Evolutionary conservation across 2,797 vertebrate species (phyloP), one percentile per base, ranked within the genome.

Genomic region (Enteromius afrohamiltoni): DNA sequence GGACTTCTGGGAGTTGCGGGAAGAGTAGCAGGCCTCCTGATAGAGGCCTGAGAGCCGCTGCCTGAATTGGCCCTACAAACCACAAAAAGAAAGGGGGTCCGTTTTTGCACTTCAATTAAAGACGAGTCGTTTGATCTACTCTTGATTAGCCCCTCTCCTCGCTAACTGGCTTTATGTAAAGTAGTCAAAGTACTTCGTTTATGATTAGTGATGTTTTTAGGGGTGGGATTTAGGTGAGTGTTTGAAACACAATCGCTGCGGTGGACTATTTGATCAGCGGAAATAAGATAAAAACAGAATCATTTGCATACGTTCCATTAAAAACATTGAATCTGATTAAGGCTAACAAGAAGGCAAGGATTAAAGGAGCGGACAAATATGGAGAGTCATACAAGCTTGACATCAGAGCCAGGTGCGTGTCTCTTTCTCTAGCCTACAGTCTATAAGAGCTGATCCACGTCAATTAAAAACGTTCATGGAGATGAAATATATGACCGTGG

Each of bases 31-130:
- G 76, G 74, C 69, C 82, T 81, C 53, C 79, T 49, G 51, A 37
- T n/a, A 73, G 76, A 83, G 31, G 29, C 53, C 78, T 31, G 13
- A 80, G 45, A 37, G 73, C 51, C 29, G 19, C 47, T 40, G 58
- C 65, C 60, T 79, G 58, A 60, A 85, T 83, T 67, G 21, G 74
- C 49, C 68, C 67, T 67, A 47, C 29, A 26, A 71, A 67, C 21
- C 29, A 34, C 69, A 62, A 74, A 69, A 73, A 77, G 62, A 37
- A 79, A 60, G 8, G 83, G 53, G 78, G 45, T 68, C 77, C 47
- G 31, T 87, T 87, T 88, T 89, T 88, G 86, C 88, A 88, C 86
- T 90, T 90, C 85, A 91, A 90, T 89, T 90, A 89, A 83, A 85
- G 34, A 70, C 21, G 21, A 77, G 55, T 40, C 67, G 80, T 91